phyloP scores from a whole-genome alignment of 2,797 vertebrate genomes.

The Muscicapa striata region DNA sequence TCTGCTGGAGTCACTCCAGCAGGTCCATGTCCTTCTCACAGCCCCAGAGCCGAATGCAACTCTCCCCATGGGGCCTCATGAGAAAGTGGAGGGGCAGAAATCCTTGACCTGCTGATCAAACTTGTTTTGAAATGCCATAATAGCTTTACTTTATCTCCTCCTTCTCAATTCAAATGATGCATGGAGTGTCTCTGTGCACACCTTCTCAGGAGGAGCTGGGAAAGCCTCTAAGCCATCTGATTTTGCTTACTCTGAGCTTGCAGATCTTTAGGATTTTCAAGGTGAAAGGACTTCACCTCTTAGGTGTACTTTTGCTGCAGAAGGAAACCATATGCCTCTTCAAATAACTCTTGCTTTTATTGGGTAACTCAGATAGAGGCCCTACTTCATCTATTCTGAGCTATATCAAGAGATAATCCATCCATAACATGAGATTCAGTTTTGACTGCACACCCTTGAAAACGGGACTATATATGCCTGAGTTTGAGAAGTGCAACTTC shows the following conservation, averaged over 20 bases:
- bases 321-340: neutral
- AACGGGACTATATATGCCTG: neutral
- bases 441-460: neutral
- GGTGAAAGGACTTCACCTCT: neutral
- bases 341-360: neutral
- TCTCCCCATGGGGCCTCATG: neutral
- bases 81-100: neutral
- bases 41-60: neutral
- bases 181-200: neutral
- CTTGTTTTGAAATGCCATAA: neutral
- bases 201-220: neutral
- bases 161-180: neutral
- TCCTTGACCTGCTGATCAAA: neutral
- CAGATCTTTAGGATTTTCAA: neutral
- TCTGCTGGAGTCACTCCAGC: neutral
- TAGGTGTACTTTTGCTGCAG: neutral
- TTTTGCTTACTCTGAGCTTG: neutral
- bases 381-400: neutral
- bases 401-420: neutral
- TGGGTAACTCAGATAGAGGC: neutral
- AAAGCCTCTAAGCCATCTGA: neutral
- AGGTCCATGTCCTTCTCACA: neutral
- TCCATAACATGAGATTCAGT: neutral
- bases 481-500: neutral
- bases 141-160: neutral